These are phyloP conservation scores for Heliocidaris tuberculata DNA, from an alignment of 35 echinoderm and acorn worm species.

Conservation along the genomic window DNA sequence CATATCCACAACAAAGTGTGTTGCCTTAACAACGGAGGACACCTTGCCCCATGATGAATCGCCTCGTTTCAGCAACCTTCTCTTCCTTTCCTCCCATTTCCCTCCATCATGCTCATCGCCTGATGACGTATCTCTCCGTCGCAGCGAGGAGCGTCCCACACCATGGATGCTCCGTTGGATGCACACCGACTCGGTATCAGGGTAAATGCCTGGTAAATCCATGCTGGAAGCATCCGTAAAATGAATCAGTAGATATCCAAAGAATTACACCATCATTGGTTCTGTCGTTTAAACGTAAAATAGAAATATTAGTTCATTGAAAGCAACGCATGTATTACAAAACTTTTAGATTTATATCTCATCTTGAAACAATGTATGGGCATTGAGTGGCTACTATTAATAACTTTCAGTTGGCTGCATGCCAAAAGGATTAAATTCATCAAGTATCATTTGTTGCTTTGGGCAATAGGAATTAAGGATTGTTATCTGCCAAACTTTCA, in stretches of 20 bases:
- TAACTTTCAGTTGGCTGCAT: no score
- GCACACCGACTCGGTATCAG: constrained; percentile 17
- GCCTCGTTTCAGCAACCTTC: background rate
- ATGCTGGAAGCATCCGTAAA: background rate
- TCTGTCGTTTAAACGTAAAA: background rate
- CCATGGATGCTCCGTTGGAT: constrained; percentile 40
- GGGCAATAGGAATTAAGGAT: no score
- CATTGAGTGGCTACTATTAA: no score
- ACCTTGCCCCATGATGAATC: background rate
- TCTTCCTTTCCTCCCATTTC: background rate
- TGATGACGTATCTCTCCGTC: background rate
- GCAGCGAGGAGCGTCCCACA: background rate
- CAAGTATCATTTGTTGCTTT: no score
- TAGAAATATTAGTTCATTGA: no score
- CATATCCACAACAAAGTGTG: constrained; percentile 43
- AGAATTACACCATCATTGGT: no score
- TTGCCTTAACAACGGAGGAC: background rate
- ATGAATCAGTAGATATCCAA: background rate
- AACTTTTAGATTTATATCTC: no score
- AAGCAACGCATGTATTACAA: no score
- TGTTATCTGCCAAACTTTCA: no score
- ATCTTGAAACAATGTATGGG: no score
- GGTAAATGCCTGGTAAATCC: background rate
- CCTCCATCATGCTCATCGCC: background rate
- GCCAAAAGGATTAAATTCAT: no score